Percentiles rank a stretch among this genome's conserved stretches.
These are phyloP conservation scores for Prenolepis imparis DNA, from an alignment of 2,888 invertebrate genomes.

Conservation along the genomic window DNA sequence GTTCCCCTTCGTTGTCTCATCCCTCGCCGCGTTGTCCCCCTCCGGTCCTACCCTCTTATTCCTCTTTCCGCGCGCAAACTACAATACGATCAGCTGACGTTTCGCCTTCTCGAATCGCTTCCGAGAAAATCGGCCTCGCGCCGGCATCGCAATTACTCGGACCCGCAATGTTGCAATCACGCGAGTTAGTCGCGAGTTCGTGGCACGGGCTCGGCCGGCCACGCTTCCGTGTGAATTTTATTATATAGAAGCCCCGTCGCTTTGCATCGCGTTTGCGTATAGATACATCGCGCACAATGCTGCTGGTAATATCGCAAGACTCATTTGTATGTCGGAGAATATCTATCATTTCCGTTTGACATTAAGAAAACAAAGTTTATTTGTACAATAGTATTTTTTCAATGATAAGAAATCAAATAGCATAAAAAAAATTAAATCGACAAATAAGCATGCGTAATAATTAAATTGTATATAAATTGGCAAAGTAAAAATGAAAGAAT, in stretches of 20 bases:
- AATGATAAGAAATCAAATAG: neutral
- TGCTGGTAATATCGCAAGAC: neutral
- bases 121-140: conserved; percentile 73
- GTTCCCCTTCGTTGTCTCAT: conserved; percentile 32
- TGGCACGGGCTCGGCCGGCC: conserved; percentile 38
- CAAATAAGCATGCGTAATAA: neutral
- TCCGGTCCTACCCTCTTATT: conserved; percentile 64
- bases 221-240: conserved; percentile 62
- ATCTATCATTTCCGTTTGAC: conserved; percentile 8
- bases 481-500: neutral
- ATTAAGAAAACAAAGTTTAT: neutral
- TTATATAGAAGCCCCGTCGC: conserved; percentile 35
- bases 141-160: conserved; percentile 67
- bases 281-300: neutral
- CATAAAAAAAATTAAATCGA: neutral
- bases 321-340: neutral
- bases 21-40: conserved; percentile 46
- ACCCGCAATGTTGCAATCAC: conserved; percentile 70
- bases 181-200: conserved; percentile 63
- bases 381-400: neutral
- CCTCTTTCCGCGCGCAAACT: conserved; percentile 65
- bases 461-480: neutral
- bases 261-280: conserved; percentile 35
- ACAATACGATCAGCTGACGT: conserved; percentile 67
- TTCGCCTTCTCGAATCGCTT: conserved; percentile 72